These are phyloP conservation scores for Doris montereyensis DNA, from an alignment of 2,888 invertebrate genomes.

Conservation along the genomic window DNA sequence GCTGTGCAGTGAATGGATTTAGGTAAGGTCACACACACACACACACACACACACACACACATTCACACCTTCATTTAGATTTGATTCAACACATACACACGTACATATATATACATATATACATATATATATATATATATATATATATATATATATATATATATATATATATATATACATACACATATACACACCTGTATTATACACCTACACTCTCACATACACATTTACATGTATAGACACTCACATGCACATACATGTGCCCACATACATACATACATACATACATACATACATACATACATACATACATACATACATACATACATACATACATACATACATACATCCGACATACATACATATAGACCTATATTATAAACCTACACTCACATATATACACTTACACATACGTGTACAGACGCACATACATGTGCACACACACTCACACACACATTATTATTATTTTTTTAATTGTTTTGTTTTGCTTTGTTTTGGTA, in stretches of 20 bases:
- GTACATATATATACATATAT: constrained; percentile 13
- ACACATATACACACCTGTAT: constrained; percentile 14
- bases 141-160: neutral
- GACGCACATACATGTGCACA: neutral
- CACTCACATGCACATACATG: constrained; percentile 14
- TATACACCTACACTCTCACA: no score
- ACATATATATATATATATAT: constrained; percentile 13
- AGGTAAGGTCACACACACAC: constrained; percentile 26
- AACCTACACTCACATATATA: neutral
- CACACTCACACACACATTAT: neutral
- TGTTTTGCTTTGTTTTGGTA: neutral
- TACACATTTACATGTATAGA: constrained; percentile 11
- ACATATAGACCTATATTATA: no score
- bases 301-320: constrained; percentile 1
- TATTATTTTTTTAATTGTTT: neutral
- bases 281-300: neutral
- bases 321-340: neutral
- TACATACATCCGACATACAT: no score
- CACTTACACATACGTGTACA: neutral
- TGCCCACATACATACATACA: neutral
- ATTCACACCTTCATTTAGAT: constrained; percentile 17
- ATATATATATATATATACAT: constrained; percentile 21
- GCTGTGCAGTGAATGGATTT: constrained; percentile 40
- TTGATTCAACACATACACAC: constrained; percentile 5
- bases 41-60: constrained; percentile 12